Evolutionary conservation across 2,797 vertebrate genomes (phyloP), one percentile per base, ranked within the genome.

Genomic region (Pantherophis vulpinus): DNA sequence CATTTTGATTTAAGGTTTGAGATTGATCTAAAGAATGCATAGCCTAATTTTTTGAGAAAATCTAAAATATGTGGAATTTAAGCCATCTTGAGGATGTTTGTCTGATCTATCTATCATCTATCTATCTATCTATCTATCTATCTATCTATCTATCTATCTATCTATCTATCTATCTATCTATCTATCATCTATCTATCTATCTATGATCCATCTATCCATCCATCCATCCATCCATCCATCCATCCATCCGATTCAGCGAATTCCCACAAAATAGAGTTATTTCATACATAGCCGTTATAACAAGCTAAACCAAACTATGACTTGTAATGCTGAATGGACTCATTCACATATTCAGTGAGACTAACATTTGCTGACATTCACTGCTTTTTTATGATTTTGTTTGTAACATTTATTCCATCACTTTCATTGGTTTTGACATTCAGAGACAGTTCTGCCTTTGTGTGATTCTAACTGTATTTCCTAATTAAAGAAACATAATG

Each of bases 401-500:
- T 93, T 91, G 93, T 96, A 97, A 95, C 96, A 96, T 97, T 97
- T 97, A 96, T 96, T 97, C 94, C 96, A 94, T 96, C 97, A 97
- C 94, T 97, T 97, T 95, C 18, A 95, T 95, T 95, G 96, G 90
- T 97, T 96, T 97, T 96, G 93, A 94, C 97, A 97, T 97, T 97
- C 98, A 97, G 94, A 97, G 97, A 94, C 93, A 97, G 93, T 97
- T 97, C 95, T 96, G 95, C 97, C 96, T 95, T 96, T 96, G 94
- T 97, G 96, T 96, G 96, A 96, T 96, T 98, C 97, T 97, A 98
- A 98, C 98, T 98, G 96, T 97, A 97, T 97, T 97, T 97, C 59
- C 92, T 95, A 98, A 98, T 98, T 97, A 97, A 98, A 97, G 97
- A 98, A 97, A 94, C 96, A 97, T 98, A 97, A 97, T 97, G 96